Conservation (phyloP, 2,113 vertebrate species). For the Grantiella picta region DNA sequence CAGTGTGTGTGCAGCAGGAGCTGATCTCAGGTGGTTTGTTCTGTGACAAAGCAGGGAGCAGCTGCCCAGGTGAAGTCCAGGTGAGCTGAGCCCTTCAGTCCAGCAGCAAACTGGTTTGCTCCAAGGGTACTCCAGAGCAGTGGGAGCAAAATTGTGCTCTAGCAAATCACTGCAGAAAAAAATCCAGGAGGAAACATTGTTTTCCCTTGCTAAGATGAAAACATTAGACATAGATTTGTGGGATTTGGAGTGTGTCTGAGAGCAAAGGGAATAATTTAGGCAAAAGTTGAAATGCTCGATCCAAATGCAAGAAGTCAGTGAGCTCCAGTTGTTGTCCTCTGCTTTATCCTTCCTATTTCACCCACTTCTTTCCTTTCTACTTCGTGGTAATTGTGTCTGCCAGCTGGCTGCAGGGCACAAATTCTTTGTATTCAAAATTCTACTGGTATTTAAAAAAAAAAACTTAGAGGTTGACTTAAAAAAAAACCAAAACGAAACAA, state of each 20-base stretch:
- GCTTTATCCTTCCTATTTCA: background rate
- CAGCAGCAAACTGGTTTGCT: background rate
- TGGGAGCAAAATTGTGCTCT: background rate
- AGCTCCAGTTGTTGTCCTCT: background rate
- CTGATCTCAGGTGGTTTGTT: constrained; percentile 8
- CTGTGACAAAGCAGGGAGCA: background rate
- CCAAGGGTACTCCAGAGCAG: background rate
- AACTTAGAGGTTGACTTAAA: background rate
- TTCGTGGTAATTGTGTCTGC: background rate
- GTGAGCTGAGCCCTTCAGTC: background rate
- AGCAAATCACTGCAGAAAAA: background rate
- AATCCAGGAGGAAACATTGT: background rate
- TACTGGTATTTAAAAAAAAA: background rate
- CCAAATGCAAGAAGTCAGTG: background rate
- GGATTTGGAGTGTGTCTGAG: background rate
- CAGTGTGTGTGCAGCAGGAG: background rate
- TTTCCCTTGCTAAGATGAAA: background rate
- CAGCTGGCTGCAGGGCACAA: background rate
- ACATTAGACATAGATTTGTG: background rate
- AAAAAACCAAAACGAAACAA: too few relatives aligned
- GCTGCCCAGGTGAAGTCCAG: background rate
- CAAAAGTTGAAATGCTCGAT: background rate
- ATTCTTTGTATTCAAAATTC: background rate
- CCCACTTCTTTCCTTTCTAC: background rate
- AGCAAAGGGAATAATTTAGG: background rate